These are phyloP conservation scores for Otolemur garnettii DNA, from an alignment of 2,113 vertebrate species.

Conservation along the genomic window DNA sequence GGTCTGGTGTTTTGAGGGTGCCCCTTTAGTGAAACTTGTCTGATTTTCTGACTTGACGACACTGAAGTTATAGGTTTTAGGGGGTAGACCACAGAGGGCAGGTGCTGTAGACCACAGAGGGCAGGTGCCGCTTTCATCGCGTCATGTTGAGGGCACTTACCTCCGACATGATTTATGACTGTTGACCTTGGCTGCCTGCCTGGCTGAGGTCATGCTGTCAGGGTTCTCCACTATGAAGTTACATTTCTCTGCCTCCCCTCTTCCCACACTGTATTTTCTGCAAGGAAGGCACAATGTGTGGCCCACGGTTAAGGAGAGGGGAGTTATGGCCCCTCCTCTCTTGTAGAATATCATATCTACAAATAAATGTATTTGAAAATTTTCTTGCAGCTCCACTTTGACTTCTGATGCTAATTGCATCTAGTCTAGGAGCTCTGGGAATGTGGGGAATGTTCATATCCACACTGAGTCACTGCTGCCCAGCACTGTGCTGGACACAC, in stretches of 20 bases:
- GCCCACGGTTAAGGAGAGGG: not conserved
- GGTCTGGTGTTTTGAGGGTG: not conserved
- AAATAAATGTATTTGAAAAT: not conserved
- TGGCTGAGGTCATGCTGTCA: not conserved
- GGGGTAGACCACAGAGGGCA: not conserved
- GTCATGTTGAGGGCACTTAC: fast-evolving
- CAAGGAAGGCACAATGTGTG: not conserved
- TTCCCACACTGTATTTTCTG: not conserved
- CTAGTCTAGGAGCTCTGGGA: not conserved
- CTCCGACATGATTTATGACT: not conserved
- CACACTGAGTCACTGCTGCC: not conserved
- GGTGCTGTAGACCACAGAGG: not conserved
- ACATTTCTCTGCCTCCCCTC: not conserved
- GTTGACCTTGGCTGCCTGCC: not conserved
- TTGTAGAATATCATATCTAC: not conserved
- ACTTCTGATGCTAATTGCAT: not conserved
- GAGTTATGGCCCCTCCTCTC: fast-evolving
- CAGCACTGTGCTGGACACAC: no score
- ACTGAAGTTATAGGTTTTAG: not conserved
- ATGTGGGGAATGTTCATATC: not conserved
- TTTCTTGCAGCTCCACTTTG: not conserved
- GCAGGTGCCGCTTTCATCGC: not conserved
- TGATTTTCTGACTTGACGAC: no score
- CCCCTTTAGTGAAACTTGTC: not conserved
- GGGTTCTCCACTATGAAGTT: not conserved